Conservation (phyloP, 2,113 vertebrate species). For the Corydoras maculifer region DNA sequence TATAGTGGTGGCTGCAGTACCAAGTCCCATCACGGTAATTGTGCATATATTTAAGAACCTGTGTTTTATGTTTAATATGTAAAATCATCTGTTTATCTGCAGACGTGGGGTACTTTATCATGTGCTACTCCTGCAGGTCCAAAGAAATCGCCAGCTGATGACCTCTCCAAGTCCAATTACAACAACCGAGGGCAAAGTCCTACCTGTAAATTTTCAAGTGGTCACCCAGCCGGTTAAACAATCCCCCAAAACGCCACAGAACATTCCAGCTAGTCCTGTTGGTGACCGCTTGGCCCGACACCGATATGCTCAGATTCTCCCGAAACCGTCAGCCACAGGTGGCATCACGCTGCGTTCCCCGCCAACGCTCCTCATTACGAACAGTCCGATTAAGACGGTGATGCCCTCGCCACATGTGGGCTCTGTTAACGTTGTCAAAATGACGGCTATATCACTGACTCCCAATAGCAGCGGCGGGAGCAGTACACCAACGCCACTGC, state of each 20-base stretch:
- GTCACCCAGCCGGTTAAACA: constrained; percentile 93
- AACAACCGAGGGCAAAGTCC: constrained; percentile 68
- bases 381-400: constrained; percentile 83
- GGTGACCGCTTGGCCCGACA: constrained; percentile 79
- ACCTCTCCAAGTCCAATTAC: constrained; percentile 78
- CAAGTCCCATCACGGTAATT: constrained; percentile 79
- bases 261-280: constrained; percentile 85
- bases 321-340: constrained; percentile 77
- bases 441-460: constrained; percentile 81
- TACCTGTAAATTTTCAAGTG: constrained; percentile 85
- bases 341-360: constrained; percentile 82
- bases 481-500: constrained; percentile 58
- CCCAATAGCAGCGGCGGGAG: constrained; percentile 57
- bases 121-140: constrained; percentile 57
- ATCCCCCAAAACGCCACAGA: constrained; percentile 90
- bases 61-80: not conserved
- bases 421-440: constrained; percentile 81
- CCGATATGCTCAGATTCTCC: constrained; percentile 80
- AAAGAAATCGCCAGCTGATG: constrained; percentile 75
- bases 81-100: too few species aligned
- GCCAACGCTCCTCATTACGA: constrained; percentile 79
- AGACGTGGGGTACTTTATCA: too few species aligned
- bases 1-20: constrained; percentile 78
- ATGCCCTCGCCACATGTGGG: constrained; percentile 77
- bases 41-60: not conserved